Conservation (phyloP, 2,113 vertebrate species). For the human (Homo sapiens) region DNA sequence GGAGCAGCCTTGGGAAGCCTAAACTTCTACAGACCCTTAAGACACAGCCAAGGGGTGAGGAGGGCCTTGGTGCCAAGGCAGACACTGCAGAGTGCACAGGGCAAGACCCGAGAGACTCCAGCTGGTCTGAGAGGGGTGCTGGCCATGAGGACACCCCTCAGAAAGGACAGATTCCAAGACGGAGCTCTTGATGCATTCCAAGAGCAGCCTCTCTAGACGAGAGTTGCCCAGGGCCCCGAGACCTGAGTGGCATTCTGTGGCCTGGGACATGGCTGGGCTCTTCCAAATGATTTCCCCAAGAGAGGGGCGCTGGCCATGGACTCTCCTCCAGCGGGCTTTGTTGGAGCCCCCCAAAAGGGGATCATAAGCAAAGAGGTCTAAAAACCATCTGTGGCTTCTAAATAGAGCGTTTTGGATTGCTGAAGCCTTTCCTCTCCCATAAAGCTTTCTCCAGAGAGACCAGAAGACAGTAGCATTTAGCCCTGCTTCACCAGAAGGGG, state of each 20-base stretch:
- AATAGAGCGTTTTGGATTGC: too few relatives aligned
- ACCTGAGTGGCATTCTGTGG: not conserved
- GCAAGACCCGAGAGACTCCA: not conserved
- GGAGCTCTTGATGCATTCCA: not conserved
- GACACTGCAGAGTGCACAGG: constrained; percentile 53
- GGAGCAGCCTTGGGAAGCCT: constrained; percentile 71
- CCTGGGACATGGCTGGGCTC: not conserved
- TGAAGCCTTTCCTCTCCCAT: not conserved
- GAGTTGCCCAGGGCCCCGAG: not conserved
- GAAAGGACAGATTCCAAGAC: not conserved
- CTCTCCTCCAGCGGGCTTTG: not conserved
- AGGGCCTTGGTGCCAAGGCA: constrained; percentile 78
- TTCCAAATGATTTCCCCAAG: not conserved
- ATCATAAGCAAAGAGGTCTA: not conserved
- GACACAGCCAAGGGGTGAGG: constrained; percentile 74
- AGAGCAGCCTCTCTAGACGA: too few relatives aligned
- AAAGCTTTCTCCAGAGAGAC: not conserved
- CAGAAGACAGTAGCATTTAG: not conserved
- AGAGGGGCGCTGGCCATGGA: too few relatives aligned
- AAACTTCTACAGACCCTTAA: constrained; percentile 78
- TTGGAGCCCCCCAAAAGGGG: not conserved
- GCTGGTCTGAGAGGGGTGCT: constrained; percentile 53
- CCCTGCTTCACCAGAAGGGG: not conserved
- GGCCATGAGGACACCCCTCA: constrained; percentile 38
- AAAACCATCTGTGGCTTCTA: not conserved